Evolutionary conservation across 2,888 invertebrate species (phyloP), one percentile per base, ranked within the genome.

Genomic region (Julus scanicus): DNA sequence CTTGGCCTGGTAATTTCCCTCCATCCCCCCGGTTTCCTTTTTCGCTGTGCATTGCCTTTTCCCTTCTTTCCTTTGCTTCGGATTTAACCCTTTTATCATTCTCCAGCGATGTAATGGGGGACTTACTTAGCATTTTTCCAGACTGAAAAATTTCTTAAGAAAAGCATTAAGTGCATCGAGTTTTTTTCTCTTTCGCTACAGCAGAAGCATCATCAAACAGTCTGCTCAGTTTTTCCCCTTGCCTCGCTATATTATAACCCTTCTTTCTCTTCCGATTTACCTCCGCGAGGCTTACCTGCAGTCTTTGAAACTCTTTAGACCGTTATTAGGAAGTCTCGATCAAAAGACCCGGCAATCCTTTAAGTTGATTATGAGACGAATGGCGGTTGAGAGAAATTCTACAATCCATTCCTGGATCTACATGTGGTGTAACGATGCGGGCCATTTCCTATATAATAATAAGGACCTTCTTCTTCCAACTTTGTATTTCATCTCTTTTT

Each of bases 1-100:
- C 80, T 80, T 80, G 80, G n/a, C 37, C 80, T 80, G 80, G 80
- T 80, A 80, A 80, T 80, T 80, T 80, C 80, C 80, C n/a, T 80
- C 37, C 13, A 80, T 80, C 2, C 13, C 80, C 80, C 63, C 80
- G 13, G 80, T 80, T 80, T 80, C 37, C 80, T 80, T 37, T 44
- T 80, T 80, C 37, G 37, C 37, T 17, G 53, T 53, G 53, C 53
- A 15, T 53, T 53, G 53, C 80, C 15, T 37, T 80, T 80, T 80
- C 13, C 37, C 37, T 37, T 37, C 80, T 13, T 37, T 13, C 37
- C 80, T 13, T 37, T 4, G 15, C 80, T 37, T 80, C 80, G 37
- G 80, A 80, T 80, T 37, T 29, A 80, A 80, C 80, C 80, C 80
- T 80, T 80, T 80, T 80, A 80, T 80, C 80, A 80, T 80, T 80